Base-by-base conservation (phyloP, 2,888 invertebrate genomes). In the Latrodectus elegans region DNA sequence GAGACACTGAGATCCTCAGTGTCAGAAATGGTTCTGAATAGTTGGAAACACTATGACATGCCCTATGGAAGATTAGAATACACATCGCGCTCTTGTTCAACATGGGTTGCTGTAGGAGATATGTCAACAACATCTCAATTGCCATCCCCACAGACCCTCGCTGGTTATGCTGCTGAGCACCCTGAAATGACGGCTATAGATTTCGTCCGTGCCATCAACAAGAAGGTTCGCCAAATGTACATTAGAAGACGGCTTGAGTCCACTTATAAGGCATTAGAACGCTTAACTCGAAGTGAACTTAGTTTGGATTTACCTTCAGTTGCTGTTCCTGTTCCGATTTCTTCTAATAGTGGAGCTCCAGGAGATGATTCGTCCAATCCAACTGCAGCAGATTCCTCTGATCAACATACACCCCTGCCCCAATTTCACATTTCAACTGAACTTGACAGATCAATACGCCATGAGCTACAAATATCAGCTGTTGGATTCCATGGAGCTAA, bases 31-130 rank as follows among this genome's bases (percentile, higher is more conserved):
- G 88, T 90, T 91, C 52, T 92, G 70, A 84, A 84, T 51, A 89
- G 88, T 75, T 89, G 89, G 82, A 75, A 85, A 55, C 84, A 88
- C 51, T 88, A 89, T 65, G 90, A 89, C 49, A 86, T 90, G 76
- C 90, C 91, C 90, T 94, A 94, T 88, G 93, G 94, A 3, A 93
- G 94, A 75, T 92, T 95, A 88, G 95, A 95, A 83, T 93, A 94
- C 84, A 93, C 94, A 26, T 94, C 94, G 12, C 93, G 96, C 6
- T 96, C 96, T 0, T 96, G 96, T 92, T 96, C 96, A 89, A 96
- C 96, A 0, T 96, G 96, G 96, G 96, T 96, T 0, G 96, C 95
- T 90, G 96, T 96, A 4, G 96, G 96, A 0, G 95, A 95, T 91
- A 93, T 85, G 22, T 94, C 94, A 1, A 94, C 95, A 78, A 96